Conservation (phyloP, 2,888 invertebrate species). For the Galerucella calmariensis region DNA sequence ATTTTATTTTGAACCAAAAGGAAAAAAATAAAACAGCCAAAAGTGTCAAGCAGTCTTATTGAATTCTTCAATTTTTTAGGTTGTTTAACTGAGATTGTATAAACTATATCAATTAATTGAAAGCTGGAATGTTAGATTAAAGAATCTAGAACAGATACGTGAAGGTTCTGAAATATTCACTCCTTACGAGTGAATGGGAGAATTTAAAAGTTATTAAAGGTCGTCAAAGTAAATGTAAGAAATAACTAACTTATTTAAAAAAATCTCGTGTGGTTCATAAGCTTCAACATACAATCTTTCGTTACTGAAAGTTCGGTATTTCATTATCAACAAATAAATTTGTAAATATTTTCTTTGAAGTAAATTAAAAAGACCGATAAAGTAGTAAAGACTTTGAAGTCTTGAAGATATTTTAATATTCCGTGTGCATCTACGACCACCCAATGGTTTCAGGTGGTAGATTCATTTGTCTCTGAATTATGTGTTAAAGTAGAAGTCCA, state of each 20-base stretch:
- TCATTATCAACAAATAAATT: conserved; percentile 2
- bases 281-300: background rate
- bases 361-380: conserved; percentile 22
- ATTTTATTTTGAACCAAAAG: background rate
- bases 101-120: no score
- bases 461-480: conserved; percentile 41
- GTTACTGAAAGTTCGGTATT: background rate
- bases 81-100: no score
- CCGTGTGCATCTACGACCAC: conserved; percentile 36
- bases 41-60: no score
- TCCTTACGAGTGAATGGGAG: no score
- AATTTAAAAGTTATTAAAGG: no score
- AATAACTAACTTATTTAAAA: background rate
- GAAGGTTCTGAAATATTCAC: no score
- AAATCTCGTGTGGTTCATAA: background rate
- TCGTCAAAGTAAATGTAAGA: background rate
- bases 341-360: conserved; percentile 18
- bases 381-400: conserved; percentile 24
- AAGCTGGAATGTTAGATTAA: no score
- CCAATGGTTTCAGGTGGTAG: conserved; percentile 43
- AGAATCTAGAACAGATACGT: no score
- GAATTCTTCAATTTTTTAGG: no score
- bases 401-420: conserved; percentile 15
- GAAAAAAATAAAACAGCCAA: no score
- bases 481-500: background rate